Conservation (phyloP, 1,140 invertebrate species). For the Palaemon carinicauda region DNA sequence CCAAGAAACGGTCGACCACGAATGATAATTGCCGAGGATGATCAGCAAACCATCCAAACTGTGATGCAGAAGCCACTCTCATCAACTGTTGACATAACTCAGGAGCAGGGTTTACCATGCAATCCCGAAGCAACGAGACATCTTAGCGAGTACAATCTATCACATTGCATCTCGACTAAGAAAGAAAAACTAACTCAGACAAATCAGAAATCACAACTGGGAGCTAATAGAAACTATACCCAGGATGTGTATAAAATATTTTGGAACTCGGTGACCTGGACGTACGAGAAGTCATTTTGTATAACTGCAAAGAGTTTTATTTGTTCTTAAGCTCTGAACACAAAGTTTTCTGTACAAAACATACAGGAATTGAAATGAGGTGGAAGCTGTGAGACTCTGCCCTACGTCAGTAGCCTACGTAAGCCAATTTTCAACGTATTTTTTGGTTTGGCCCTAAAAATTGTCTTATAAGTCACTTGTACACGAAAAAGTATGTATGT, state of each 20-base stretch:
- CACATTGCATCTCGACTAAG: not conserved
- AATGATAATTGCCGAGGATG: not conserved
- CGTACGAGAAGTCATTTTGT: not conserved
- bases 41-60: constrained; percentile 11
- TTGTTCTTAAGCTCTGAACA: not conserved
- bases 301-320: not conserved
- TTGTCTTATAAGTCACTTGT: too few species aligned
- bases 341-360: not conserved
- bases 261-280: not conserved
- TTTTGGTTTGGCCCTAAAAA: too few species aligned
- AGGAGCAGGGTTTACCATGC: not conserved
- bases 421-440: too few species aligned
- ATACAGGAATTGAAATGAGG: not conserved
- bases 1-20: constrained; percentile 4
- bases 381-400: not conserved
- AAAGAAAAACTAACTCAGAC: not conserved
- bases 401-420: too few species aligned
- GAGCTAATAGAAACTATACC: not conserved
- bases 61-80: not conserved
- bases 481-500: too few species aligned
- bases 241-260: not conserved
- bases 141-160: not conserved
- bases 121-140: too few species aligned
- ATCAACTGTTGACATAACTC: constrained; percentile 14
- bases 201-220: not conserved